phyloP scores from a whole-genome alignment of 2,113 vertebrate species.

The Jacana jacana region DNA sequence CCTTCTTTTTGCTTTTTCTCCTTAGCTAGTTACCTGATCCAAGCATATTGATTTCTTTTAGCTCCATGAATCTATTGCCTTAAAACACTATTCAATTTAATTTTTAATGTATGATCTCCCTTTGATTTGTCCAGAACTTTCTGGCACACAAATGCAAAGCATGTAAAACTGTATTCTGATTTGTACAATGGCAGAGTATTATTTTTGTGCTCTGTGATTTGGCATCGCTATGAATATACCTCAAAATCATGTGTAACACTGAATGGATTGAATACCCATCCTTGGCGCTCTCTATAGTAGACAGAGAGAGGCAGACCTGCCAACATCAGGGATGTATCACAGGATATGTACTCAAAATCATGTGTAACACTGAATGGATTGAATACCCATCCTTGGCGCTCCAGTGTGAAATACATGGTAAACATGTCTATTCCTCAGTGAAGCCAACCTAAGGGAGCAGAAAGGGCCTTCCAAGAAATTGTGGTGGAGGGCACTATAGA shows the following conservation, averaged over 20 bases:
- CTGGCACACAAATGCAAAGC: background rate
- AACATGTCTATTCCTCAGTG: background rate
- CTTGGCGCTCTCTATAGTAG: too few species aligned
- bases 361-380: background rate
- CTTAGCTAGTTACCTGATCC: background rate
- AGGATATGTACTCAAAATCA: too few species aligned
- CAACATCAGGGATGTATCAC: too few species aligned
- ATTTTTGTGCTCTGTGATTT: background rate
- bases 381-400: background rate
- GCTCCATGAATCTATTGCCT: background rate
- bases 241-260: background rate
- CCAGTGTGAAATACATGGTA: background rate
- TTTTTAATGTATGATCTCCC: background rate
- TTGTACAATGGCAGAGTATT: background rate
- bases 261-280: background rate
- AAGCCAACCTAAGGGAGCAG: background rate
- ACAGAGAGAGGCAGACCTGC: too few species aligned
- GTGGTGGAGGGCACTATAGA: background rate
- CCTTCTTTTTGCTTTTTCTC: background rate
- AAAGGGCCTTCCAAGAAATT: background rate
- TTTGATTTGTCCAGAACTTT: background rate
- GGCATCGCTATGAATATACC: background rate
- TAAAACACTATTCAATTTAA: background rate
- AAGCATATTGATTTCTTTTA: background rate
- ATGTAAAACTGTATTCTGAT: background rate